Evolutionary conservation across 2,888 invertebrate species (phyloP).

Genomic region (Lasius fuliginosus): DNA sequence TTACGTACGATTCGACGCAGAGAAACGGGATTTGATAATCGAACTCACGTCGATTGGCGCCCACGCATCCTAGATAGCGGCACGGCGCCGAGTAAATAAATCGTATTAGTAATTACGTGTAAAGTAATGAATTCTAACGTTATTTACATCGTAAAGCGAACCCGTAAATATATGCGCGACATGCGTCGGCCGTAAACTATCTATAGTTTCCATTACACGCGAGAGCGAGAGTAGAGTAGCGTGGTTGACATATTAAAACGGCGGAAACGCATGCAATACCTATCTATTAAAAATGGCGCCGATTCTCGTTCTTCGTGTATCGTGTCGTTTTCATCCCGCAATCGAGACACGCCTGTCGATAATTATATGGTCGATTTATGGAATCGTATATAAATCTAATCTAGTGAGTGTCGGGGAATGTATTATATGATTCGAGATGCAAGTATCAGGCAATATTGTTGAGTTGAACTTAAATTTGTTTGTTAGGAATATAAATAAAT

Average conservation of each 20-base stretch:
- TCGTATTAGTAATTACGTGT: conserved; percentile 67
- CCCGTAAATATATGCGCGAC: conserved; percentile 65
- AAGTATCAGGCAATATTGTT: not conserved
- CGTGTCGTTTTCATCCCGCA: conserved; percentile 22
- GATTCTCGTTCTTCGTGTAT: conserved; percentile 5
- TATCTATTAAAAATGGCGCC: conserved; percentile 38
- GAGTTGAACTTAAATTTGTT: not conserved
- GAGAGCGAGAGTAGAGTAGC: not conserved
- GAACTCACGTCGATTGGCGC: conserved; percentile 5
- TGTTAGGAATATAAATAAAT: not conserved
- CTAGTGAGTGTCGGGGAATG: not conserved
- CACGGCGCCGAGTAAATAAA: conserved; percentile 60
- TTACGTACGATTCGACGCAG: not conserved
- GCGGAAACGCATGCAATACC: conserved; percentile 45
- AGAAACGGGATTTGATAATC: conserved; percentile 1
- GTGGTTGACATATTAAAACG: conserved; percentile 52
- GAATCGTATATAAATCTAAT: conserved; percentile 31
- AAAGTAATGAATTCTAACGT: conserved; percentile 71
- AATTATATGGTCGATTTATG: conserved; percentile 47
- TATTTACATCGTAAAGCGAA: conserved; percentile 68
- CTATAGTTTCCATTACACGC: conserved; percentile 43
- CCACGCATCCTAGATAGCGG: not conserved
- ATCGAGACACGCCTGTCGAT: conserved; percentile 7
- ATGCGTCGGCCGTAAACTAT: conserved; percentile 55
- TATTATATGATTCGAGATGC: conserved; percentile 14